Evolutionary conservation across 2,797 vertebrate genomes (phyloP).

Genomic region (Aulostomus chinensis): DNA sequence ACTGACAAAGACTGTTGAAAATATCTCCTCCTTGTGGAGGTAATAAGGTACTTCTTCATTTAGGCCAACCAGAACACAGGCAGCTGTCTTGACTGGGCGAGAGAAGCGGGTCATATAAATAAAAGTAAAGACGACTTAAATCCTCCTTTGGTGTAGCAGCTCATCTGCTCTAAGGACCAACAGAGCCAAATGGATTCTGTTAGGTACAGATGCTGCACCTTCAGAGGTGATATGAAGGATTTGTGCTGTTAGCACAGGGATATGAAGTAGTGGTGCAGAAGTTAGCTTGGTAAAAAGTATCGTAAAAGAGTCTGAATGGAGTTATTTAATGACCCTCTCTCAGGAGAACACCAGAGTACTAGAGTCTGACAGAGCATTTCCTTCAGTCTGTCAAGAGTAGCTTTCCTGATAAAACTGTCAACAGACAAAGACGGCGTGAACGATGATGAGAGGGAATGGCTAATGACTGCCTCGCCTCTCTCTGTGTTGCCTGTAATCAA

Average conservation of each 20-base stretch:
- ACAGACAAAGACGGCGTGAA: conserved; percentile 15
- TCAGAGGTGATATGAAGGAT: neutral
- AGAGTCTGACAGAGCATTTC: conserved; percentile 19
- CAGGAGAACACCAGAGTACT: neutral
- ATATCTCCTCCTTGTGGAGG: no score
- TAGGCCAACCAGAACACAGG: neutral
- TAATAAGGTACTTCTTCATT: neutral
- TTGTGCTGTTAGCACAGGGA: neutral
- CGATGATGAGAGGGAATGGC: conserved; percentile 42
- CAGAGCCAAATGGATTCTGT: conserved; percentile 5
- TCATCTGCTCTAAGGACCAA: conserved; percentile 3
- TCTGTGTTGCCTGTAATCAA: conserved; percentile 15
- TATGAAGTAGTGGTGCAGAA: neutral
- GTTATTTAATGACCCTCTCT: conserved; percentile 8
- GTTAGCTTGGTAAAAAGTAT: no score
- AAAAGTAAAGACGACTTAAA: conserved; percentile 4
- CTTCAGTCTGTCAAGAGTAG: conserved; percentile 6
- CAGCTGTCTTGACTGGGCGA: no score
- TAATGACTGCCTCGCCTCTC: conserved; percentile 21
- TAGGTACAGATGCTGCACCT: neutral
- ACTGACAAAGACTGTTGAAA: no score
- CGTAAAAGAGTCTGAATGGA: neutral
- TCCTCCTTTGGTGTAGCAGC: neutral
- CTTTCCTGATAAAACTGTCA: conserved; percentile 12
- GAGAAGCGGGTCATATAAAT: conserved; percentile 17